Evolutionary conservation across 2,797 vertebrate species (phyloP), one percentile per base, ranked within the genome.

Genomic region (Chelidonichthys spinosus): DNA sequence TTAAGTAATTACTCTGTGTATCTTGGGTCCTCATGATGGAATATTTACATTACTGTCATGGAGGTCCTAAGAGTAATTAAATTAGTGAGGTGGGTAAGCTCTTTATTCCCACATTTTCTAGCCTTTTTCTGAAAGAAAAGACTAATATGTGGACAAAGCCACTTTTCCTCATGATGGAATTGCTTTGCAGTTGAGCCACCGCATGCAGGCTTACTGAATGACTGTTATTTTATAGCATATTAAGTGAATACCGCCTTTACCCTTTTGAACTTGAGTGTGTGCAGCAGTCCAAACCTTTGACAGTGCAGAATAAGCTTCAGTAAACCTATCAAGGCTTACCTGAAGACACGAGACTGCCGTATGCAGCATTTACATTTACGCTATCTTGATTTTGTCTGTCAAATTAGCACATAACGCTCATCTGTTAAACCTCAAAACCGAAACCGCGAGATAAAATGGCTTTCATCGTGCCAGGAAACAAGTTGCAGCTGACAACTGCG

Each of bases 31-130:
- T 91, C 93, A 94, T 96, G 92, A 95, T 95, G 96, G 96, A 97
- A 98, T 98, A 98, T 98, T 97, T 98, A 96, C 96, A 98, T 98
- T 97, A 96, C 95, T 96, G 95, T 96, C 96, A 95, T 95, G 92
- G 92, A 95, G 95, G 95, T 95, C 95, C 94, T 91, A 93, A 90
- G 92, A 94, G 94, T 97, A 97, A 98, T 98, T 98, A 95, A 97
- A 99, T 98, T 97, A 97, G 95, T 89, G 90, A 90, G 87, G 91
- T 93, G 94, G 95, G 95, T 96, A 95, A 94, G 95, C 95, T 94
- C 94, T 93, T 95, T 93, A 94, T 96, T 95, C 93, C 85, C 88
- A 88, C 95, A 94, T 92, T 92, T 95, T 90, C 79, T 67, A 79
- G 84, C 78, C 83, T 85, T 92, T 84, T 90, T 81, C 72, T 79